Percentiles rank a stretch among this genome's conserved stretches.
These are phyloP conservation scores for Leuciscus waleckii DNA, from an alignment of 2,797 vertebrate genomes.

Conservation along the genomic window DNA sequence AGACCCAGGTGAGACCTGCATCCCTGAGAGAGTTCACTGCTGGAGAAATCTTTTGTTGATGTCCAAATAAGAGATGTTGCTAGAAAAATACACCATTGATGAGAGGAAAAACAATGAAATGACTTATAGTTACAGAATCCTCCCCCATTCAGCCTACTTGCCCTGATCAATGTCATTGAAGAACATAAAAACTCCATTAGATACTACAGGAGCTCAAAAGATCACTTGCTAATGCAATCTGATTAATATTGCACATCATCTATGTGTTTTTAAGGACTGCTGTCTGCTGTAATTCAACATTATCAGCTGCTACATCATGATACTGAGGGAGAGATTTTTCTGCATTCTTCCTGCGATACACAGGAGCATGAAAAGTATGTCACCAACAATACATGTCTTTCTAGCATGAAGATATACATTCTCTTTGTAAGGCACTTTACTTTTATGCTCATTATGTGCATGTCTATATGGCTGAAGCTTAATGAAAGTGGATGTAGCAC, in stretches of 20 bases:
- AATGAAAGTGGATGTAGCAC: background rate
- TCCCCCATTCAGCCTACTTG: background rate
- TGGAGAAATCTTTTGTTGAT: background rate
- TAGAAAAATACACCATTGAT: background rate
- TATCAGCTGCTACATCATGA: slow-evolving; percentile 24
- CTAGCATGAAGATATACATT: background rate
- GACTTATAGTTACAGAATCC: background rate
- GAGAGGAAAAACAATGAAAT: background rate
- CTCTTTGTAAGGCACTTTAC: background rate
- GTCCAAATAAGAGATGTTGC: background rate
- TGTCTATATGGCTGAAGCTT: background rate
- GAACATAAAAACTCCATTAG: slow-evolving; percentile 55
- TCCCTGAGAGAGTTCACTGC: background rate
- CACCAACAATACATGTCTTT: background rate
- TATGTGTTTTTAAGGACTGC: slow-evolving; percentile 38
- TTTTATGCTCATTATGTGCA: background rate
- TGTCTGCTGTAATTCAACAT: slow-evolving; percentile 40
- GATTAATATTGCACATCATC: slow-evolving; percentile 56
- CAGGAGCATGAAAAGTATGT: slow-evolving; percentile 17
- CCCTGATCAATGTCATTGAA: slow-evolving; percentile 32
- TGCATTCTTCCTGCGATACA: background rate
- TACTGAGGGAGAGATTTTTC: slow-evolving; percentile 32
- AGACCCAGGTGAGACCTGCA: slow-evolving; percentile 32
- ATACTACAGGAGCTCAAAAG: slow-evolving; percentile 12
- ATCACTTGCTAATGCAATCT: slow-evolving; percentile 51